Percentiles rank a stretch among this genome's conserved stretches.
phyloP scores from a whole-genome alignment of 2,113 vertebrate species.

The Cyanistes caeruleus region DNA sequence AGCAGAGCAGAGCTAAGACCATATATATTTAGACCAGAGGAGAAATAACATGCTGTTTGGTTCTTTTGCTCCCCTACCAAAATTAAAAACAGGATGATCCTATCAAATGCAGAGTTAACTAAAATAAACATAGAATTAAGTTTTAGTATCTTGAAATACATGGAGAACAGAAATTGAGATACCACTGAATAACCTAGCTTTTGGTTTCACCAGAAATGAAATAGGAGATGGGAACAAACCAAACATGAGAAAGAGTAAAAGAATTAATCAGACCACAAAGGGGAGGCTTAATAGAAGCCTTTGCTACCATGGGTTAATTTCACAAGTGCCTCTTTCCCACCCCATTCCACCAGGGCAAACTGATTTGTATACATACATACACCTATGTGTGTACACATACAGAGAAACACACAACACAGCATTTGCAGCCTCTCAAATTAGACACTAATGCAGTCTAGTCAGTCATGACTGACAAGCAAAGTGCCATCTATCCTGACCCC shows the following conservation, averaged over 20 bases:
- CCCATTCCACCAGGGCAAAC: not conserved
- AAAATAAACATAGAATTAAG: not conserved
- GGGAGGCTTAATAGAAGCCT: not conserved
- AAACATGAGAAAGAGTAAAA: not conserved
- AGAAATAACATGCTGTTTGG: not conserved
- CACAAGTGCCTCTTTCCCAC: not conserved
- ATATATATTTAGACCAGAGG: not conserved
- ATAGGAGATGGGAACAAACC: not conserved
- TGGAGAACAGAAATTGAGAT: not conserved
- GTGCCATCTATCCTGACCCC: not conserved
- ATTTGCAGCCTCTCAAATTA: not conserved
- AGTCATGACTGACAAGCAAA: not conserved
- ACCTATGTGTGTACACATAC: accelerated
- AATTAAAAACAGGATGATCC: not conserved
- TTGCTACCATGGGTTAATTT: not conserved
- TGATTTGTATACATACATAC: not conserved
- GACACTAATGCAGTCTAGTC: not conserved
- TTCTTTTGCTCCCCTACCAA: not conserved
- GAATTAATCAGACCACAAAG: not conserved
- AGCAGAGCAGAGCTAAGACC: not conserved
- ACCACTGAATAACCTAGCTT: not conserved
- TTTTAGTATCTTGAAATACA: not conserved
- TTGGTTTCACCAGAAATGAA: not conserved
- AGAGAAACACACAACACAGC: not conserved
- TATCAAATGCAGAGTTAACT: not conserved